These are phyloP conservation scores for Drosophila malerkotliana DNA, from an alignment of 1,140 invertebrate species.

Conservation along the genomic window DNA sequence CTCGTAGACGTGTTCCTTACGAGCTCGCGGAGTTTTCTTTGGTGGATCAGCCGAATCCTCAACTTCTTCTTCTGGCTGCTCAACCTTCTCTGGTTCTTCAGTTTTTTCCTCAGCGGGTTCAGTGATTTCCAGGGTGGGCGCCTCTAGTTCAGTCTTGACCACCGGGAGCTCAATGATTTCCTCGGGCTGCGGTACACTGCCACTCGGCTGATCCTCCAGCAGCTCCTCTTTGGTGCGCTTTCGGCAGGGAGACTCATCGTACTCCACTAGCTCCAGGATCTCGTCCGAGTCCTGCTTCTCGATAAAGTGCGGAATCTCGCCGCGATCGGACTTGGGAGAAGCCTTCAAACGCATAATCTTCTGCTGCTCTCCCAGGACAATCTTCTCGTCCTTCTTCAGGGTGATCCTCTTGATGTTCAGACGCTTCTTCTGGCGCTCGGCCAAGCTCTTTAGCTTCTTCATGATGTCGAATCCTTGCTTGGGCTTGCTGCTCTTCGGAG, in stretches of 20 bases:
- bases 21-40: slow-evolving; percentile 83
- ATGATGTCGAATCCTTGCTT: slow-evolving; percentile 85
- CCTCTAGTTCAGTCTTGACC: slow-evolving; percentile 48
- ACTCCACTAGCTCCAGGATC: slow-evolving; percentile 77
- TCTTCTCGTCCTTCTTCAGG: slow-evolving; percentile 80
- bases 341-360: slow-evolving; percentile 80
- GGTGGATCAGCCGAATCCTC: slow-evolving; percentile 52
- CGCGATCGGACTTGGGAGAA: slow-evolving; percentile 78
- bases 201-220: slow-evolving; percentile 44
- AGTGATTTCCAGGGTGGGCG: slow-evolving; percentile 46
- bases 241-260: slow-evolving; percentile 81
- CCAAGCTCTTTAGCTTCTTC: slow-evolving; percentile 87
- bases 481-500: slow-evolving; percentile 64
- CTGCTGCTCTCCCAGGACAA: slow-evolving; percentile 74
- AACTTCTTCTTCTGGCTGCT: slow-evolving; percentile 5
- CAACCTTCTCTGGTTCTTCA: slow-evolving; percentile 25
- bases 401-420: slow-evolving; percentile 85
- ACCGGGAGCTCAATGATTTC: slow-evolving; percentile 80
- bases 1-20: slow-evolving; percentile 86
- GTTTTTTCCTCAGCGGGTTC: slow-evolving; percentile 78
- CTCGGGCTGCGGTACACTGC: slow-evolving; percentile 69
- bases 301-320: slow-evolving; percentile 80
- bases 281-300: slow-evolving; percentile 84
- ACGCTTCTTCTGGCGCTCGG: slow-evolving; percentile 86
- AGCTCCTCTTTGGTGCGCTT: slow-evolving; percentile 67